Conservation (phyloP, 2,888 invertebrate species). For the Cabera pusaria region DNA sequence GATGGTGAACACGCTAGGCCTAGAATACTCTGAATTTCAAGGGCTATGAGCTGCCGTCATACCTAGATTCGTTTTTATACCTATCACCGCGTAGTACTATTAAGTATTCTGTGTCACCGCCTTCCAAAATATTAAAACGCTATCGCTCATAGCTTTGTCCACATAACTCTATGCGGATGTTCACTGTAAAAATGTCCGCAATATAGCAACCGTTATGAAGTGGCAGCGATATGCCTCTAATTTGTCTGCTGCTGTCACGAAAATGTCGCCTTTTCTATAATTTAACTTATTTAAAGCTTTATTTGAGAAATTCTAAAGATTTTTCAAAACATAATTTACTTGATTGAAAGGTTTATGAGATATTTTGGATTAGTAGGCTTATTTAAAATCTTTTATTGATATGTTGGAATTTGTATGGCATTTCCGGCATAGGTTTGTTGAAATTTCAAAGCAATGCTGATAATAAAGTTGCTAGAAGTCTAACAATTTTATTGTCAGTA, state of each 20-base stretch:
- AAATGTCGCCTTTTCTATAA: constrained; percentile 3
- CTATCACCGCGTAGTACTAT: no score
- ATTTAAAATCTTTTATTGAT: no score
- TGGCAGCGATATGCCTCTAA: constrained; percentile 26
- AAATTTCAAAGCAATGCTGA: not conserved
- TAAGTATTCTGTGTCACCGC: no score
- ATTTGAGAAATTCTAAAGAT: constrained; percentile 7
- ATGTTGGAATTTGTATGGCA: constrained; percentile 5
- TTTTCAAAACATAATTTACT: no score
- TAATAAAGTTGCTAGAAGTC: no score
- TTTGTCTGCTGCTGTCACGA: constrained; percentile 13
- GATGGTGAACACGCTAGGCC: no score
- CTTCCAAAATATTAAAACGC: no score
- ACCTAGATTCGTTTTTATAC: no score
- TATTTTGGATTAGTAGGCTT: no score
- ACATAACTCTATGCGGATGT: constrained; percentile 28
- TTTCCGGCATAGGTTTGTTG: constrained; percentile 1
- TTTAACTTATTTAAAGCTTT: constrained; percentile 10
- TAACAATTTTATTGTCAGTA: no score
- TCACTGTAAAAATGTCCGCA: constrained; percentile 40
- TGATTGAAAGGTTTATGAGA: constrained; percentile 17
- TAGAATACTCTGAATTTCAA: no score
- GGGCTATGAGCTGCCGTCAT: no score
- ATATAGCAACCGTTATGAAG: constrained; percentile 26
- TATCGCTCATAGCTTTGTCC: constrained; percentile 17